Base-by-base conservation (phyloP, 2,113 vertebrate genomes). In the Lepisosteus oculatus region DNA sequence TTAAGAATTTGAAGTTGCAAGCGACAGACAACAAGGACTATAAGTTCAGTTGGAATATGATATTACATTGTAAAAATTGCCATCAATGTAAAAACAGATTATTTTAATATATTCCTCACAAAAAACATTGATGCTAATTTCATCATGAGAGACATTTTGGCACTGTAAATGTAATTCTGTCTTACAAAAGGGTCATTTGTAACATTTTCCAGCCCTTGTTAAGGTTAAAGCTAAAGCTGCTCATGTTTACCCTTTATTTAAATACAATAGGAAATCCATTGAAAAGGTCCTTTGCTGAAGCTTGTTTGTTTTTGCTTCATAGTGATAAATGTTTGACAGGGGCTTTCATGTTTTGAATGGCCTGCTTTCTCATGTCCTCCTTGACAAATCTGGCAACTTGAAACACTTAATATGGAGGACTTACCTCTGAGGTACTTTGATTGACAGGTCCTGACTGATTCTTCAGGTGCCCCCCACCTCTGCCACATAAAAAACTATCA, bases 341-440 rank as follows among this genome's bases (percentile, higher is more conserved):
- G 13, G 12, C 6, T 59, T 14, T 59, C n/a, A 59, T 59, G 57
- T 59, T n/a, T 13, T 15, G n/a, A n/a, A 59, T n/a, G n/a, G 57
- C 42, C 62, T 14, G 62, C n/a, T 59, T 12, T 65, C 57, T 59
- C 4, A 15, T 59, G 12, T n/a, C 11, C 9, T 59, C 13, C 57
- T 59, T 13, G 13, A 59, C 57, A 59, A 59, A 59, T 11, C 57
- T 59, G 57, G 11, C 57, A 59, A 59, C 57, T 59, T 59, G 57
- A 59, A 59, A 15, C 57, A n/a, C 57, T 59, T 59, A 29, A 29
- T 29, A 13, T 59, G n/a, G 9, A 59, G 57, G 9, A 2, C 57
- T 14, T 61, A 61, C 63, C 65, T 61, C 61, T 65, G 55, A 65
- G 65, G 3, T 42, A 69, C 61, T 61, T 61, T 77, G 68, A 73